Conservation (phyloP, 2,113 vertebrate genomes). For the human (Homo sapiens) region DNA sequence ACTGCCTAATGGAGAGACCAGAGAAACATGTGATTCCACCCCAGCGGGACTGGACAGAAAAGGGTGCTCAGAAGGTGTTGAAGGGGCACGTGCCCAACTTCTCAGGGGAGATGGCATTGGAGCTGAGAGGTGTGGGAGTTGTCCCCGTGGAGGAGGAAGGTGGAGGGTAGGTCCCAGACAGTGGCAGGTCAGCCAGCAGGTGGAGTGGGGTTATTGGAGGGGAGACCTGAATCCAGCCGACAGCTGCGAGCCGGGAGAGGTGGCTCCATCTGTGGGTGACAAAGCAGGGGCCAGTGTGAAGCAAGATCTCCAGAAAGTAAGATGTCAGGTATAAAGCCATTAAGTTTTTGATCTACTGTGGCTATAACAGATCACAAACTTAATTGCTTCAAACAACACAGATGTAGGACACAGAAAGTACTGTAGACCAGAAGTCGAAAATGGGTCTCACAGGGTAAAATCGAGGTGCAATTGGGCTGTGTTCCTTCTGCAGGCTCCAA, state of each 20-base stretch:
- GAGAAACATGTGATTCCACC: background rate
- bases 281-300: background rate
- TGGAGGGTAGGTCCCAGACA: background rate
- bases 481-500: background rate
- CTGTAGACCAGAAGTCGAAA: background rate
- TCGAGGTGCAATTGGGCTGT: background rate
- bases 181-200: background rate
- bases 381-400: background rate
- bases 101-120: background rate
- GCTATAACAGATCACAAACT: background rate
- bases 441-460: background rate
- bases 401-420: background rate
- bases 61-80: background rate
- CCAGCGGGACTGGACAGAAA: background rate
- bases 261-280: background rate
- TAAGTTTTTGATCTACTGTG: background rate
- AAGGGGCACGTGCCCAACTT: background rate
- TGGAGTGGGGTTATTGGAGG: no score
- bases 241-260: background rate
- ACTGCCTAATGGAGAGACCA: background rate
- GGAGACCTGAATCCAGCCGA: background rate
- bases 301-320: background rate
- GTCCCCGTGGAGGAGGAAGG: fast-evolving
- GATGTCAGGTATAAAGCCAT: background rate
- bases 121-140: background rate